Conservation (phyloP, 2,888 invertebrate species). For the Drosophila limbata region DNA sequence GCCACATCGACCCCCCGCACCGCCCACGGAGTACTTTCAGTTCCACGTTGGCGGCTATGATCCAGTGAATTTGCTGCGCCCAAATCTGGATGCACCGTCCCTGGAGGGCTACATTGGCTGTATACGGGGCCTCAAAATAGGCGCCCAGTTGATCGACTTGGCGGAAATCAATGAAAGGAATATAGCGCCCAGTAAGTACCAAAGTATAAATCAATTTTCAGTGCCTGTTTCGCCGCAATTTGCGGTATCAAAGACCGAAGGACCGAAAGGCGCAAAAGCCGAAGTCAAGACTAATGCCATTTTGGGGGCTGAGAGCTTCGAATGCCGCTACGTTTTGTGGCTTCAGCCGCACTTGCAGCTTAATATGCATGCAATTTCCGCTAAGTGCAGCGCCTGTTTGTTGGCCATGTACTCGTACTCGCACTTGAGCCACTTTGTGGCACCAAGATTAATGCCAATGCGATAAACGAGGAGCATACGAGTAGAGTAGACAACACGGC, state of each 20-base stretch:
- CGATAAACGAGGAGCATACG: slow-evolving; percentile 60
- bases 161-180: slow-evolving; percentile 89
- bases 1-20: slow-evolving; percentile 94
- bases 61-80: slow-evolving; percentile 89
- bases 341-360: slow-evolving; percentile 52
- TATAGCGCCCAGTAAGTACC: slow-evolving; percentile 88
- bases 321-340: slow-evolving; percentile 23
- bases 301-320: slow-evolving; percentile 9
- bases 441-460: slow-evolving; percentile 78
- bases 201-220: slow-evolving; percentile 71
- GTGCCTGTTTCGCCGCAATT: slow-evolving; percentile 24
- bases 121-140: slow-evolving; percentile 94
- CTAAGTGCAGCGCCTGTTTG: slow-evolving; percentile 60
- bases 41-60: slow-evolving; percentile 95
- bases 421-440: slow-evolving; percentile 52
- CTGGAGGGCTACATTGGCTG: slow-evolving; percentile 94
- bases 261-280: neutral
- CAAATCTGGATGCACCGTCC: slow-evolving; percentile 86
- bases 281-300: slow-evolving; percentile 27
- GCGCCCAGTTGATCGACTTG: slow-evolving; percentile 91
- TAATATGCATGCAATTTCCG: slow-evolving; percentile 81
- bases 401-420: slow-evolving; percentile 13
- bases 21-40: slow-evolving; percentile 95
- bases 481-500: slow-evolving; percentile 38
- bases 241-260: neutral